Evolutionary conservation across 2,888 invertebrate genomes (phyloP).

Genomic region (Idaea aversata): DNA sequence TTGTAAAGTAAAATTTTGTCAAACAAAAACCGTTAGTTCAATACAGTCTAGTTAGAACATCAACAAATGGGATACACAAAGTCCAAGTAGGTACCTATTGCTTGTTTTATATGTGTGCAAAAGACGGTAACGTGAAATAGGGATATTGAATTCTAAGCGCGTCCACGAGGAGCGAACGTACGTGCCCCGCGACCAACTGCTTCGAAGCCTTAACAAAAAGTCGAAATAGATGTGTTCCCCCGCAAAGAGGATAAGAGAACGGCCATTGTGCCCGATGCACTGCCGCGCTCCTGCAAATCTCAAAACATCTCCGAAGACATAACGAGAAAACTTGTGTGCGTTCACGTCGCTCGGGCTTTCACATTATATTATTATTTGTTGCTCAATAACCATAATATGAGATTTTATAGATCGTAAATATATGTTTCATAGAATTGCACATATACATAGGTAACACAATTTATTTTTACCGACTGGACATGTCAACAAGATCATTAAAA

Average conservation of each 20-base stretch:
- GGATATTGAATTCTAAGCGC: conserved; percentile 72
- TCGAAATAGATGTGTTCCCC: conserved; percentile 59
- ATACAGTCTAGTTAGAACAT: conserved; percentile 39
- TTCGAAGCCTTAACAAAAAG: conserved; percentile 58
- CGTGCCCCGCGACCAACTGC: conserved; percentile 64
- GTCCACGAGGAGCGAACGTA: conserved; percentile 59
- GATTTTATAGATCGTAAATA: conserved; percentile 46
- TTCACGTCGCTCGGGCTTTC: conserved; percentile 35
- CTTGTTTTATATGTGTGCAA: conserved; percentile 57
- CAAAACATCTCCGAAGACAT: conserved; percentile 63
- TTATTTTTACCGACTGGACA: neutral
- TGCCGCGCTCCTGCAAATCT: conserved; percentile 60
- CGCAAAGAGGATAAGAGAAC: conserved; percentile 57
- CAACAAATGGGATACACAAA: conserved; percentile 52
- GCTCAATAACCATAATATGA: conserved; percentile 43
- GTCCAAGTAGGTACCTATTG: conserved; percentile 43
- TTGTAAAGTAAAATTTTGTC: conserved; percentile 29
- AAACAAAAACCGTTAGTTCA: conserved; percentile 27
- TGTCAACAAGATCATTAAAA: neutral
- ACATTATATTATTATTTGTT: conserved; percentile 54
- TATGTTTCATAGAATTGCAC: conserved; percentile 32
- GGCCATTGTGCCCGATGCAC: conserved; percentile 65
- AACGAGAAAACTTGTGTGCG: conserved; percentile 67
- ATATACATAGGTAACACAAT: conserved; percentile 9
- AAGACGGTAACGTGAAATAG: conserved; percentile 59